Conservation (phyloP, 2,113 vertebrate genomes). For the Zosterops borbonicus region DNA sequence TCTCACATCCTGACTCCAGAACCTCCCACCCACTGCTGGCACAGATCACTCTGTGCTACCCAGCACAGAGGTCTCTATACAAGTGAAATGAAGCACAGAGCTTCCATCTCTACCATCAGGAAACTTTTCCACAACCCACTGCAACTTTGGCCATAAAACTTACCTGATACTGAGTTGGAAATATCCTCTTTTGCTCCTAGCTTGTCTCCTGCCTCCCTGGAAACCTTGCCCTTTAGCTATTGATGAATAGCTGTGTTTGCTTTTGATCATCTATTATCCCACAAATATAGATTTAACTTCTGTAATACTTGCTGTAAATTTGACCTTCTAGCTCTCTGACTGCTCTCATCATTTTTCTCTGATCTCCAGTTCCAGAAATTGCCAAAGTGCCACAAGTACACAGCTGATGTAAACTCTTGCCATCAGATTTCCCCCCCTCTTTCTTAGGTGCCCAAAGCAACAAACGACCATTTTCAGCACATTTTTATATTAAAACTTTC, state of each 20-base stretch:
- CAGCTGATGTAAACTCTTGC: constrained; percentile 15
- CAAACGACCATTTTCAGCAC: background rate
- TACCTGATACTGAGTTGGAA: background rate
- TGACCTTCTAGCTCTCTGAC: constrained; percentile 37
- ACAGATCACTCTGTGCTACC: background rate
- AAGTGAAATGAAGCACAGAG: background rate
- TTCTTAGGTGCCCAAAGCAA: background rate
- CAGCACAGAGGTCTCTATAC: background rate
- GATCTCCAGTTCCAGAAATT: constrained; percentile 17
- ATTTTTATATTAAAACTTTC: constrained; percentile 23
- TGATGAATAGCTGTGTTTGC: constrained; percentile 38
- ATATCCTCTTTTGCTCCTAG: background rate
- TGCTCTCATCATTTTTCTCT: constrained; percentile 38
- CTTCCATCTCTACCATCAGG: background rate
- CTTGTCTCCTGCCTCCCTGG: background rate
- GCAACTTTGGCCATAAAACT: background rate
- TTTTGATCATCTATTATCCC: constrained; percentile 38
- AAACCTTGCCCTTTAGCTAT: constrained; percentile 43
- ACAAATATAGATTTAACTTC: constrained; percentile 55
- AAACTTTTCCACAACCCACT: background rate
- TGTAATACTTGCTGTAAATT: constrained; percentile 42
- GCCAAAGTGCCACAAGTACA: constrained; percentile 15
- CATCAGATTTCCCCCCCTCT: background rate
- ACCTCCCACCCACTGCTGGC: background rate
- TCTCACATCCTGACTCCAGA: background rate